Evolutionary conservation across 2,113 vertebrate species (phyloP).

Genomic region (Ibidorhyncha struthersii): DNA sequence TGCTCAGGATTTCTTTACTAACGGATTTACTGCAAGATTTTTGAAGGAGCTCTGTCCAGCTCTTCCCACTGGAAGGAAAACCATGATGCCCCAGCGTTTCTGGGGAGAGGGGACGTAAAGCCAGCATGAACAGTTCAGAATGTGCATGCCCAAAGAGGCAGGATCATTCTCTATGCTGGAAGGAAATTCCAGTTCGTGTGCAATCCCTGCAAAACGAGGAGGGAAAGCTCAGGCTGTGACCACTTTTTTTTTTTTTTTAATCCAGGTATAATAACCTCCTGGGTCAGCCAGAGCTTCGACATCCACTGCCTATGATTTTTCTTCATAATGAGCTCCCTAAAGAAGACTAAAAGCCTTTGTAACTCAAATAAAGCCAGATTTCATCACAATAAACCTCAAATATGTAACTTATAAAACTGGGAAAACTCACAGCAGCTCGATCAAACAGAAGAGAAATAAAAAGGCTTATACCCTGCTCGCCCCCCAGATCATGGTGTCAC

Average conservation of each 20-base stretch:
- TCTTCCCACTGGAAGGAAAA: background rate
- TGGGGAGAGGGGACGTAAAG: background rate
- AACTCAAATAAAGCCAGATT: conserved; percentile 33
- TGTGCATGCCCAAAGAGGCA: background rate
- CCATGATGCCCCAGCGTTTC: fast-evolving
- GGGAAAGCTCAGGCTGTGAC: background rate
- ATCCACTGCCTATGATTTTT: background rate
- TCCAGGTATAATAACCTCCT: conserved; percentile 2
- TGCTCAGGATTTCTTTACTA: background rate
- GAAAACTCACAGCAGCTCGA: background rate
- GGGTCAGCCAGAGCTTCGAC: background rate
- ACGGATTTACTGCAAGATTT: background rate
- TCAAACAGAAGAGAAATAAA: background rate
- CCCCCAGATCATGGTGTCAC: background rate
- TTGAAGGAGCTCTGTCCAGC: background rate
- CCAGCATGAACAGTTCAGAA: background rate
- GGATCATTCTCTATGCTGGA: background rate
- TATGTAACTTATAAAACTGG: background rate
- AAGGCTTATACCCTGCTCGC: background rate
- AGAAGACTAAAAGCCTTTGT: conserved; percentile 28
- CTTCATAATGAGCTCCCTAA: conserved; percentile 51
- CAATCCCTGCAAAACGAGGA: background rate
- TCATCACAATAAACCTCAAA: background rate
- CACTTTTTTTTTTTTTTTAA: background rate
- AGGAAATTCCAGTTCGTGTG: background rate